Base-by-base conservation (phyloP, 2,888 invertebrate genomes). In the Anorthoa munda region DNA sequence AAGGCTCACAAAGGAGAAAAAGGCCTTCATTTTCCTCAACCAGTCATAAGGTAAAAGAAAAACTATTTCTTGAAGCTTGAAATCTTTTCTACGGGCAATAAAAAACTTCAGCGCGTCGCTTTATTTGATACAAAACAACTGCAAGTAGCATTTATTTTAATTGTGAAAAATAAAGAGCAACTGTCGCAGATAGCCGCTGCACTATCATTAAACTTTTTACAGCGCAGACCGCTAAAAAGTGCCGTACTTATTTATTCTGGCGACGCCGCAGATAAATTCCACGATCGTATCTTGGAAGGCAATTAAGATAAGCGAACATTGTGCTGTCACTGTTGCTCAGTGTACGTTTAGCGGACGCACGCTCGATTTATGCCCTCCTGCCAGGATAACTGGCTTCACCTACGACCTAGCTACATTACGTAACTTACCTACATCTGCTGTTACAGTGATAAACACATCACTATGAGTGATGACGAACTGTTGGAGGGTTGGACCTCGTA, bases 231-330 rank as follows among this genome's bases (percentile, higher is more conserved):
- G 89, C 90, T 92, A 90, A 92, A 93, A 93, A 92, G 88, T 90
- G 87, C 86, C 90, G 87, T 86, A 87, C 89, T 91, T 89, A 90
- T 90, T 91, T 89, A 90, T 90, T 90, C 90, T 85, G 87, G 85
- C 85, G 87, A 89, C 88, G 87, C 90, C 89, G 87, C 90, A 91
- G 94, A 94, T 95, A 95, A 94, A 95, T 94, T 92, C 91, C 89
- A 91, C 90, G 94, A 95, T 94, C 92, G 90, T 94, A 94, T 94
- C 95, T 92, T 84, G 87, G 88, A 86, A 93, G 92, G 94, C 95
- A 95, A 95, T 95, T 95, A 95, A 95, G 95, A 95, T 95, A 95
- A 94, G 92, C 92, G 93, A 89, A 93, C 93, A 91, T 91, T 90
- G 92, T 91, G 91, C 94, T 94, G 94, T 94, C 94, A 93, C 92